A percentile compares a stretch with the other conserved stretches of the same genome.
Conservation (phyloP, 2,113 vertebrate species). For the Anolis sagrei region DNA sequence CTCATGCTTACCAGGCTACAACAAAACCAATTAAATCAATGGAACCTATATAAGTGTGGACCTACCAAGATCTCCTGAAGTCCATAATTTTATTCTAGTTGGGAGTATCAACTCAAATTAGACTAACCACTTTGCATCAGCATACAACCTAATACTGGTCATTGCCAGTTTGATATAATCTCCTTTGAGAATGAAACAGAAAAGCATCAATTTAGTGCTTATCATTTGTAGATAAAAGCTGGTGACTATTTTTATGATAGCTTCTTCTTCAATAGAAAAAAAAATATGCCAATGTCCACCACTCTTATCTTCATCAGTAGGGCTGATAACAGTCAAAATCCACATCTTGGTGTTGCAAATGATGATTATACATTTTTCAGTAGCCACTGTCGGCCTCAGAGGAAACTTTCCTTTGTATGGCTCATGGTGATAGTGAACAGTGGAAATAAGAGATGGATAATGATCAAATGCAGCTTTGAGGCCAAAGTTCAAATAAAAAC, state of each 20-base stretch:
- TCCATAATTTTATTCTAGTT: background rate
- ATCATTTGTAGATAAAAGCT: constrained; percentile 22
- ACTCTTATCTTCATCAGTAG: background rate
- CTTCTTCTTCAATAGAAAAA: background rate
- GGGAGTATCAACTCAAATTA: too few species aligned
- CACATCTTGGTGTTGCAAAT: constrained; percentile 11
- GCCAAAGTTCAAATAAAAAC: background rate
- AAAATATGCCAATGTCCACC: background rate
- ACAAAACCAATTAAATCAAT: too few species aligned
- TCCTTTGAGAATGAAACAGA: background rate
- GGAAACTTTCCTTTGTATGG: constrained; percentile 5
- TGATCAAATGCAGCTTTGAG: background rate
- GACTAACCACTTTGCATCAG: background rate
- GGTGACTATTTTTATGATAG: constrained; percentile 15
- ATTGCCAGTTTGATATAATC: background rate
- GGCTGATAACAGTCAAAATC: constrained; percentile 17
- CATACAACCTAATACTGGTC: background rate
- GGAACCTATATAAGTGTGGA: too few species aligned
- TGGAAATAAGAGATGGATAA: background rate
- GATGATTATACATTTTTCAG: background rate
- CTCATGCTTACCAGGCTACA: too few species aligned
- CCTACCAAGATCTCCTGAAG: too few species aligned
- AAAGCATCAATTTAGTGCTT: constrained; percentile 2
- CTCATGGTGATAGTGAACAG: background rate
- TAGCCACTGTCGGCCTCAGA: background rate